Conservation (phyloP, 2,113 vertebrate species). For the Pedionomus torquatus region DNA sequence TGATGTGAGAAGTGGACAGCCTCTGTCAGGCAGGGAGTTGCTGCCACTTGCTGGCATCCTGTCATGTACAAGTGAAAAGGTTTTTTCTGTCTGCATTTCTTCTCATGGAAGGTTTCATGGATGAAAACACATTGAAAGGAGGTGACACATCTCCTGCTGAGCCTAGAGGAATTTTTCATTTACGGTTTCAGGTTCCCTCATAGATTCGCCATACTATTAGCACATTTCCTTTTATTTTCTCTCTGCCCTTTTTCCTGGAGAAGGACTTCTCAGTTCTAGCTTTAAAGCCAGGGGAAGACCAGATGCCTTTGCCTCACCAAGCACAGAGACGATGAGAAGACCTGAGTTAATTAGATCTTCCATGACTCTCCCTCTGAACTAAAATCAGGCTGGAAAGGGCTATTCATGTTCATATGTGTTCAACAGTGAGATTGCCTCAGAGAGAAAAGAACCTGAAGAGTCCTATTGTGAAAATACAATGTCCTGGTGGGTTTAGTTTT, state of each 20-base stretch:
- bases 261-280: background rate
- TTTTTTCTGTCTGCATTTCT: background rate
- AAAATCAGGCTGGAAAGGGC: background rate
- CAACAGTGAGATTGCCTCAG: background rate
- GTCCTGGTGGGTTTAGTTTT: background rate
- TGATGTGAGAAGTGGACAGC: background rate
- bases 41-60: conserved; percentile 58
- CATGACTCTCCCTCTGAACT: background rate
- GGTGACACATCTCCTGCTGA: background rate
- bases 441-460: background rate
- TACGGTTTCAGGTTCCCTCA: background rate
- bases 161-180: background rate
- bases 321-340: background rate
- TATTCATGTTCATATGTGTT: background rate
- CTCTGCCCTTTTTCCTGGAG: background rate
- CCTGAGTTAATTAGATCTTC: background rate
- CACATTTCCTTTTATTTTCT: background rate
- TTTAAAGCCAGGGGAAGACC: background rate
- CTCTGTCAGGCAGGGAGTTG: conserved; percentile 36
- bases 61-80: background rate
- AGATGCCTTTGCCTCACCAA: background rate
- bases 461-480: background rate
- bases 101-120: background rate
- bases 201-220: background rate
- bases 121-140: background rate